Conservation (phyloP, 2,113 vertebrate species). For the Gambusia holbrooki region DNA sequence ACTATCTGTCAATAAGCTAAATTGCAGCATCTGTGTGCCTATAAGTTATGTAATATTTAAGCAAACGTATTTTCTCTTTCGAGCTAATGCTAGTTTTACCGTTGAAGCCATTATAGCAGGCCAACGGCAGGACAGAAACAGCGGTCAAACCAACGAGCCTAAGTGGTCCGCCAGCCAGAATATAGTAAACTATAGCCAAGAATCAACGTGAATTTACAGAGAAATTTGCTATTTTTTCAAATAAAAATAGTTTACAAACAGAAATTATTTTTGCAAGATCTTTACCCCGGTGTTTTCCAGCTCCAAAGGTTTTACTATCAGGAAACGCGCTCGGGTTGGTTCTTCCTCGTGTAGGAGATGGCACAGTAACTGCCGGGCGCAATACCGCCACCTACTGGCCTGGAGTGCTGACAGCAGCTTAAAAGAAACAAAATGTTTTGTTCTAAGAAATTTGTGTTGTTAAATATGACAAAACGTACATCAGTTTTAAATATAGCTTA, state of each 20-base stretch:
- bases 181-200: fast-evolving
- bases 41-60: neutral
- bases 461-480: neutral
- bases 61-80: constrained; percentile 9
- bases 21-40: neutral
- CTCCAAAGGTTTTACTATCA: constrained; percentile 55
- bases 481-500: neutral
- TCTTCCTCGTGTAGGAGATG: constrained; percentile 19
- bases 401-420: neutral
- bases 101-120: constrained; percentile 40
- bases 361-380: neutral
- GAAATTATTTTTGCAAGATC: constrained; percentile 35
- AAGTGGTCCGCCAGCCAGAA: neutral
- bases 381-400: neutral
- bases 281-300: constrained; percentile 37
- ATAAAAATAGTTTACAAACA: neutral
- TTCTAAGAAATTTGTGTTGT: neutral
- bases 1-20: neutral
- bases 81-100: constrained; percentile 30
- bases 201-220: fast-evolving
- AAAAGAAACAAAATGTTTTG: neutral
- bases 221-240: neutral
- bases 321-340: constrained; percentile 40
- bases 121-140: constrained; percentile 64
- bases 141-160: constrained; percentile 63